phyloP scores from a whole-genome alignment of 2,797 vertebrate species.

The Synanceia verrucosa region DNA sequence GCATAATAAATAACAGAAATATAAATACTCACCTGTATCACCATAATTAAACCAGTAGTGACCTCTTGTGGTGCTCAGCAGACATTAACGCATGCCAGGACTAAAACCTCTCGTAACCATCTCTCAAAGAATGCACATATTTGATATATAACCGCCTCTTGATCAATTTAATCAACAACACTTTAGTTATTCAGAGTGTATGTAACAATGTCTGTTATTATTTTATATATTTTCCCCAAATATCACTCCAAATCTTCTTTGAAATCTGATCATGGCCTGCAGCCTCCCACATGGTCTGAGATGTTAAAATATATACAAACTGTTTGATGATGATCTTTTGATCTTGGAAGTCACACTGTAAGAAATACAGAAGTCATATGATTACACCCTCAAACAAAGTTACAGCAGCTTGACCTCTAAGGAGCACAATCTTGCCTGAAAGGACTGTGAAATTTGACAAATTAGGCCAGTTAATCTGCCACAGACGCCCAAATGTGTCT shows the following conservation, averaged over 20 bases:
- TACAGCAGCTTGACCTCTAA: neutral
- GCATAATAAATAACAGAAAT: too few species aligned
- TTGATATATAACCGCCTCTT: neutral
- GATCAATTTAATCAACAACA: neutral
- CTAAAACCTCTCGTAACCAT: neutral
- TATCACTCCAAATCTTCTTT: neutral
- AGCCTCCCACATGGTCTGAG: neutral
- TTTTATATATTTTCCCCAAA: neutral
- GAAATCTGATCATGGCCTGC: too few species aligned
- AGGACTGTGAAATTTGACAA: neutral
- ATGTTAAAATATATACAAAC: neutral
- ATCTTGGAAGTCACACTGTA: neutral
- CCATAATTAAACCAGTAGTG: conserved; percentile 22
- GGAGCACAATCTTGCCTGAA: neutral
- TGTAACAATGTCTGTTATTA: neutral
- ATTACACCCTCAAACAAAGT: neutral
- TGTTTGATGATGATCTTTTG: neutral
- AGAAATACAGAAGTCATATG: neutral
- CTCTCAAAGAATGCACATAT: neutral
- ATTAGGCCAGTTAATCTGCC: conserved; percentile 6
- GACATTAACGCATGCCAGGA: too few species aligned
- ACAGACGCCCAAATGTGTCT: conserved; percentile 19
- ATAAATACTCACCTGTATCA: neutral
- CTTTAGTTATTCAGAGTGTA: too few species aligned
- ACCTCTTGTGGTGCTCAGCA: conserved; percentile 33